Percentiles rank a stretch among this genome's conserved stretches.
These are phyloP conservation scores for Seriola aureovittata DNA, from an alignment of 2,113 vertebrate species.

Conservation along the genomic window DNA sequence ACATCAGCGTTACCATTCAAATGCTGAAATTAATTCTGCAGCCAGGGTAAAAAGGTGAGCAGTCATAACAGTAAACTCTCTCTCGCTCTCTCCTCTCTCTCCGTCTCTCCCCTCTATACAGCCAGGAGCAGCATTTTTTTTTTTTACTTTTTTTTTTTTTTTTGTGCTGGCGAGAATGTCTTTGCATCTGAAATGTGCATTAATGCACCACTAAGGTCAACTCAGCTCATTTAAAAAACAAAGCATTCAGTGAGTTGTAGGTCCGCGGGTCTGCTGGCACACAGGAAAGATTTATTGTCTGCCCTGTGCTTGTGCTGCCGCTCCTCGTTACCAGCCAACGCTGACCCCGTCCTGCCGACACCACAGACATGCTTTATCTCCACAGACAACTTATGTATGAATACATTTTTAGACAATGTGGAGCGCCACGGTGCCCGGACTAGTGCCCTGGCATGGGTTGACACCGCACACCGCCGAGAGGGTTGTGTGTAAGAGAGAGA, in stretches of 20 bases:
- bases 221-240: constrained; percentile 78
- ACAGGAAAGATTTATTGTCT: constrained; percentile 78
- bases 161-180: constrained; percentile 57
- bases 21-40: constrained; percentile 76
- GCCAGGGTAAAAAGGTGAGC: constrained; percentile 76
- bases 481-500: constrained; percentile 30
- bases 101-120: constrained; percentile 49
- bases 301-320: constrained; percentile 62
- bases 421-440: constrained; percentile 38
- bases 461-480: constrained; percentile 42
- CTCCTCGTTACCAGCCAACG: constrained; percentile 76
- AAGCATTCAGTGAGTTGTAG: constrained; percentile 67
- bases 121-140: constrained; percentile 51
- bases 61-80: constrained; percentile 69
- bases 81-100: constrained; percentile 6
- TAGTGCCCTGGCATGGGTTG: constrained; percentile 59
- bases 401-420: constrained; percentile 69
- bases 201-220: constrained; percentile 76
- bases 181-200: constrained; percentile 77
- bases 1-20: constrained; percentile 77
- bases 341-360: constrained; percentile 73
- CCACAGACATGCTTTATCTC: constrained; percentile 72
- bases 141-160: constrained; percentile 25
- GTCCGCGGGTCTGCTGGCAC: constrained; percentile 63
- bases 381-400: constrained; percentile 75